Base-by-base conservation (phyloP, 1,140 invertebrate species). In the Brachionus rubens region DNA sequence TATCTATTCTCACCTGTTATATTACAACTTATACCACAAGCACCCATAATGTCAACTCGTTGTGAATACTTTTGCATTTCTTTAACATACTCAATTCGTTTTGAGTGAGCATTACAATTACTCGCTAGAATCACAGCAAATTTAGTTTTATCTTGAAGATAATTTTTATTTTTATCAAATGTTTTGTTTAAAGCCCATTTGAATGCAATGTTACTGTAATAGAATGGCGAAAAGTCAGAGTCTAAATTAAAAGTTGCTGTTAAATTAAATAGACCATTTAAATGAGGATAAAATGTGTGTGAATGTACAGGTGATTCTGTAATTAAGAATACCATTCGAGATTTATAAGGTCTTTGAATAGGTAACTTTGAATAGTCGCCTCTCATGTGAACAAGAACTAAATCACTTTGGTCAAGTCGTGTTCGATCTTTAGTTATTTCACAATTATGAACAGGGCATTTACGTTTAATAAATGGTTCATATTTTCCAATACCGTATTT, bases 21-120 rank as follows among this genome's bases (percentile, higher is more conserved):
- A 26, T 36, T 36, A 40, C 65, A 47, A 16, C 65, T 30, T 4
- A 40, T 56, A 1, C 79, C 80, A 68, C 80, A 80, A 7, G 21
- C 21, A 1, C 79, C 80, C 72, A 54, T 80, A n/a, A 79, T 48
- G 40, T 81, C 79, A 6, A 81, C 78, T 47, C 14, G 16, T 24
- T 33, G 9, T 12, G 30, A 50, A 30, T 48, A 36, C 21, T 72
- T 72, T 36, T 50, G 68, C 46, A 72, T 50, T 54, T 72, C 30
- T 47, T 19, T 48, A 10, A 72, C 46, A 65, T 65, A 65, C 41
- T 54, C 50, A 4, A 54, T 40, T 50, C 68, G 36, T 48, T 72
- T 72, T 12, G 43, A 50, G 50, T 36, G 28, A 36, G 43, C 46
- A 16, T 16, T 33, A 33, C 68, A 72, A 72, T 72, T 48, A 10